These are phyloP conservation scores for Syngnathus rostellatus DNA, from an alignment of 2,797 vertebrate species.

Conservation along the genomic window DNA sequence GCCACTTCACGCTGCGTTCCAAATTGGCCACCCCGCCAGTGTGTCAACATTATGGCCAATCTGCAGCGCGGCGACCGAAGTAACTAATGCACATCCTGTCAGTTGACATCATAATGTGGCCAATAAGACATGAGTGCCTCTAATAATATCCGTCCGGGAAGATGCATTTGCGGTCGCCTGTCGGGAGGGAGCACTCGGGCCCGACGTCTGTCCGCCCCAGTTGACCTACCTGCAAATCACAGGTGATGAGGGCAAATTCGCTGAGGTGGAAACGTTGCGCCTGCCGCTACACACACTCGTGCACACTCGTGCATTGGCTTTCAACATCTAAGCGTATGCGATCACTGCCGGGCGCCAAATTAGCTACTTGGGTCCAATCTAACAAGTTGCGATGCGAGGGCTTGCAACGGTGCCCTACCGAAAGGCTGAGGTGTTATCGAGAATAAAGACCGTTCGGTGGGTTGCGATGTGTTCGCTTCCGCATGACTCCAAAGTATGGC, in stretches of 20 bases:
- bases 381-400: neutral
- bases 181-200: conserved; percentile 45
- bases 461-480: neutral
- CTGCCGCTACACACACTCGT: conserved; percentile 23
- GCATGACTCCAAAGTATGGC: neutral
- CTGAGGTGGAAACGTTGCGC: conserved; percentile 51
- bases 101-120: conserved; percentile 53
- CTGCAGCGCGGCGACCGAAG: conserved; percentile 42
- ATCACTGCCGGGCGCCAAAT: neutral
- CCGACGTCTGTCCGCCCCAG: conserved; percentile 53
- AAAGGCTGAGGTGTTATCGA: neutral
- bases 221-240: conserved; percentile 62
- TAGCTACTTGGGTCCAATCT: neutral
- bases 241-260: conserved; percentile 42
- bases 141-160: conserved; percentile 58
- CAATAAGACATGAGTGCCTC: conserved; percentile 58
- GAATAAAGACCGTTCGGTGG: neutral
- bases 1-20: conserved; percentile 31
- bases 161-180: conserved; percentile 53
- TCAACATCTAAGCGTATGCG: conserved; percentile 5
- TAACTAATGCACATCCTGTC: conserved; percentile 67
- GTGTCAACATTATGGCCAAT: conserved; percentile 52
- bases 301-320: neutral
- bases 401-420: neutral
- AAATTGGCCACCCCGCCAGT: conserved; percentile 40